Evolutionary conservation across 2,113 vertebrate genomes (phyloP), one percentile per base, ranked within the genome.

Genomic region (Choloepus hoffmanni): DNA sequence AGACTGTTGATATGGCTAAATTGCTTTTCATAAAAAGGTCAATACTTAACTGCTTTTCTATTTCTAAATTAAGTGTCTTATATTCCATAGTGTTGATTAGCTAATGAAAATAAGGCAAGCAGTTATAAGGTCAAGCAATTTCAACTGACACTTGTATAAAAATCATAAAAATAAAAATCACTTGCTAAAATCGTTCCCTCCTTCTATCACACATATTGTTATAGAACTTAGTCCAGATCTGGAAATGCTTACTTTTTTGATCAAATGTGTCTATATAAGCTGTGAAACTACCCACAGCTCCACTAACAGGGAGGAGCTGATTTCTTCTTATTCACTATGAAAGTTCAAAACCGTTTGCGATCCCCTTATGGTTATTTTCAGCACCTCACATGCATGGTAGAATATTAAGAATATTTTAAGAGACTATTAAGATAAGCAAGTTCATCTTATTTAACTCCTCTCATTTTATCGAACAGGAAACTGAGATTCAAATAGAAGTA

Each of bases 31-130:
- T 90, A n/a, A 58, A 40, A 86, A 85, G 3, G 12, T 92, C 60
- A 76, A 21, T 89, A 65, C 24, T 83, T 92, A 67, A 68, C 30
- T 67, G 19, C 36, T 85, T 81, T 76, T 85, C 62, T 77, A 23
- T 95, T 85, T 18, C 60, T 72, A 89, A 70, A 74, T 90, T 63
- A 72, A 94, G 36, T 85, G 85, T 43, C 74, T 94, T 84, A 48
- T 92, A 72, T 53, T 84, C 14, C 7, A 12, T 84, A 65, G 16
- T 55, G 15, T 77, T 90, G 43, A 53, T 72, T 92, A 82, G 62
- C 36, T 73, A 77, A 72, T 83, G 15, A 92, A 92, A 78, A 85
- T 53, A 76, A 85, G 7, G 53, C 1, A 88, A 92, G 14, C 19
- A 21, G 62, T 85, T 82, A 89, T 70, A 81, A 72, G 53, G 43